Conservation (phyloP, 1,140 invertebrate genomes). For the Ceratina japonica region DNA sequence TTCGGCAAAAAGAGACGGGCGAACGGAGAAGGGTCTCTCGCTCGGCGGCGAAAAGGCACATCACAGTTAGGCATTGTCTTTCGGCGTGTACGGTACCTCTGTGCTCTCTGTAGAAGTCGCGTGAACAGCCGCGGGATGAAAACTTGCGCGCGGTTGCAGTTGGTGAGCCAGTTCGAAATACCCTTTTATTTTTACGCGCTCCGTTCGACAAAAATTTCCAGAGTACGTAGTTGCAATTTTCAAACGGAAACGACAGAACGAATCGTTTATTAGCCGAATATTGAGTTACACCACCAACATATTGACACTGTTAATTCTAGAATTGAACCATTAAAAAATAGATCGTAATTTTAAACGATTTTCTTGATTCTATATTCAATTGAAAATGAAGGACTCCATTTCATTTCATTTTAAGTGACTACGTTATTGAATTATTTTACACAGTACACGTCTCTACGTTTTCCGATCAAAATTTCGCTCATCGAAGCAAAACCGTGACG, state of each 20-base stretch:
- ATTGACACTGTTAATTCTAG: no score
- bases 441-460: background rate
- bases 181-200: background rate
- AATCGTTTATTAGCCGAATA: no score
- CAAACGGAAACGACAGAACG: background rate
- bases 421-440: background rate
- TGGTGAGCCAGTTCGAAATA: conserved; percentile 16
- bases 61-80: conserved; percentile 49
- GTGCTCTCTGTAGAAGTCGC: background rate
- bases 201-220: no score
- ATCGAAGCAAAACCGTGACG: background rate
- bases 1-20: conserved; percentile 29
- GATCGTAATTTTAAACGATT: no score
- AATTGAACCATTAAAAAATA: no score
- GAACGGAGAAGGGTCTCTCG: conserved; percentile 29
- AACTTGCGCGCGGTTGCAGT: background rate
- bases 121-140: conserved; percentile 9
- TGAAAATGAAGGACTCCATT: no score
- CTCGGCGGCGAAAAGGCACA: conserved; percentile 30
- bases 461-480: background rate
- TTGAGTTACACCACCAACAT: no score
- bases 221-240: background rate
- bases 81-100: conserved; percentile 19
- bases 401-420: background rate
- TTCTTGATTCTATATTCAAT: no score